These are phyloP conservation scores for Chouioia cunea DNA, from an alignment of 2,888 invertebrate genomes.

Conservation along the genomic window DNA sequence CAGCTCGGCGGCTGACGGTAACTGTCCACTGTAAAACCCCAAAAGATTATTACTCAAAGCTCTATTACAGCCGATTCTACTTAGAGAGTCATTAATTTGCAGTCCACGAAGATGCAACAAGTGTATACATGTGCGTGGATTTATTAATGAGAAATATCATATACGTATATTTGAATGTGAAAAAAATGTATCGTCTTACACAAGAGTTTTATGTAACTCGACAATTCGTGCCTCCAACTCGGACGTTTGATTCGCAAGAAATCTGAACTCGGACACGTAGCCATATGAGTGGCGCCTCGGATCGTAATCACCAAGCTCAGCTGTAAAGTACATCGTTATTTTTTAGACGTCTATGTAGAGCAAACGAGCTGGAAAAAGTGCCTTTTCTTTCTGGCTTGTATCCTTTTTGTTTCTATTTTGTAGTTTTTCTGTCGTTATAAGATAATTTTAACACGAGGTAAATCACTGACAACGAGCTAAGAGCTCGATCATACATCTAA, in stretches of 20 bases:
- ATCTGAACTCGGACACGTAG: conserved; percentile 95
- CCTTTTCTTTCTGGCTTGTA: too few species aligned
- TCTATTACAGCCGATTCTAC: too few species aligned
- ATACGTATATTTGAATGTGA: not conserved
- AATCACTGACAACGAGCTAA: too few species aligned
- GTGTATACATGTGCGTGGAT: too few species aligned
- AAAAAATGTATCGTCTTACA: conserved; percentile 72
- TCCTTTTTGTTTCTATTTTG: not conserved
- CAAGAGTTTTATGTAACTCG: conserved; percentile 88
- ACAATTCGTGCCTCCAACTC: conserved; percentile 90
- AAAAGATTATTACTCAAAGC: not conserved
- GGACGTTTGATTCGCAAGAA: conserved; percentile 91
- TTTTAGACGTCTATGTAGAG: conserved; percentile 2
- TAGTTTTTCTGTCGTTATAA: too few species aligned
- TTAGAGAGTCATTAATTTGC: too few species aligned
- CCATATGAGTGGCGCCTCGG: conserved; percentile 87
- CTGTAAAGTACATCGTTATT: conserved; percentile 71
- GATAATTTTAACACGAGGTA: too few species aligned
- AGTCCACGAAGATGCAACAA: too few species aligned
- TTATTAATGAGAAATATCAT: not conserved
- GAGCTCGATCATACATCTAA: too few species aligned
- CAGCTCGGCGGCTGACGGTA: conserved; percentile 92
- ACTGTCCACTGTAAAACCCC: conserved; percentile 78
- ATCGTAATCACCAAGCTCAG: conserved; percentile 96
- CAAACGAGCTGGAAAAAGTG: conserved; percentile 16